Evolutionary conservation across 2,113 vertebrate species (phyloP).

Genomic region (Amblyopsis rosae): DNA sequence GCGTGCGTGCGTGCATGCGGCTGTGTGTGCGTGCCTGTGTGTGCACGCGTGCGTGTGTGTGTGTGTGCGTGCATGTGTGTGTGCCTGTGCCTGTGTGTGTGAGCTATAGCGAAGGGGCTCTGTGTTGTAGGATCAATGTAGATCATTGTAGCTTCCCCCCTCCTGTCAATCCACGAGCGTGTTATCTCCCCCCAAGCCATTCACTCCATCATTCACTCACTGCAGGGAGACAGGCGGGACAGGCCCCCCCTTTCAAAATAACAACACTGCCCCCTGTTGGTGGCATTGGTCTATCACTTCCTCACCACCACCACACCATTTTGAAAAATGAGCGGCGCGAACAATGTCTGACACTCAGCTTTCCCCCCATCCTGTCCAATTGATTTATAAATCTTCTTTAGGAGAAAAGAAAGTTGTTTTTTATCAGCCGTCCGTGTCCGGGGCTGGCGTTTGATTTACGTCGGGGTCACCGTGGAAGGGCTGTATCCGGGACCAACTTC

Average conservation of each 20-base stretch:
- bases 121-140: constrained; percentile 64
- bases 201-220: constrained; percentile 41
- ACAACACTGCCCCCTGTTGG: constrained; percentile 83
- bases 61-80: too few species aligned
- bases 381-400: constrained; percentile 69
- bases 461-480: constrained; percentile 62
- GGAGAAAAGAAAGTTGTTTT: constrained; percentile 45
- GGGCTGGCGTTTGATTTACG: constrained; percentile 68
- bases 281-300: constrained; percentile 31
- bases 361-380: constrained; percentile 28
- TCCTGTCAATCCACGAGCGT: constrained; percentile 66
- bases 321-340: constrained; percentile 60
- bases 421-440: constrained; percentile 37
- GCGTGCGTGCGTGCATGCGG: too few species aligned
- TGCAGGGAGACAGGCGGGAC: constrained; percentile 46
- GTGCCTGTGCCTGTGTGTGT: constrained; percentile 31
- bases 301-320: constrained; percentile 10
- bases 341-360: constrained; percentile 55
- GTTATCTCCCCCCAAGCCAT: constrained; percentile 52
- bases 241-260: constrained; percentile 54
- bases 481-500: constrained; percentile 68
- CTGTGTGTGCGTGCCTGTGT: too few species aligned
- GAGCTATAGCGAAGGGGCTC: constrained; percentile 53
- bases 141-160: constrained; percentile 71
- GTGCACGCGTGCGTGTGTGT: too few species aligned